These are phyloP conservation scores for Candoia aspera DNA, from an alignment of 2,113 vertebrate species.

Conservation along the genomic window DNA sequence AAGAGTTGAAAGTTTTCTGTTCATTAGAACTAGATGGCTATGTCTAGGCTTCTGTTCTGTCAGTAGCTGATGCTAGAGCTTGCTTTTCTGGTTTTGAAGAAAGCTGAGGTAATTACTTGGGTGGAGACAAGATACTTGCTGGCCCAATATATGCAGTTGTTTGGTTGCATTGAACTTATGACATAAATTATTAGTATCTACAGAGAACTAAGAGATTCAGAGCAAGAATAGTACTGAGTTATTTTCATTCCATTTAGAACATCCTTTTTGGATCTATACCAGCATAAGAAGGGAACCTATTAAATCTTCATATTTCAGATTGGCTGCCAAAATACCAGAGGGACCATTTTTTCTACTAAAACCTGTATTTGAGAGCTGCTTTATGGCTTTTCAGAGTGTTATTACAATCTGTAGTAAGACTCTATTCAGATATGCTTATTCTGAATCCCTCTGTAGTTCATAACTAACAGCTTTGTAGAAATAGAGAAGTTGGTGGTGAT, in stretches of 20 bases:
- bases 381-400: not conserved
- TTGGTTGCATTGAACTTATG: conserved; percentile 25
- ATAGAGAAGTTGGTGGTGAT: not conserved
- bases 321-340: not conserved
- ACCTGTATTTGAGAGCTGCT: not conserved
- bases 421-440: not conserved
- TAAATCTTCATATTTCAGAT: conserved; percentile 8
- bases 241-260: conserved; percentile 1
- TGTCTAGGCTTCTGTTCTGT: not conserved
- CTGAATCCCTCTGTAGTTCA: not conserved
- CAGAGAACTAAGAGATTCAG: not conserved
- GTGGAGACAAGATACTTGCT: conserved; percentile 23
- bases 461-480: not conserved
- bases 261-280: not conserved
- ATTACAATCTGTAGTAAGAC: not conserved
- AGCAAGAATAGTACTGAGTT: not conserved
- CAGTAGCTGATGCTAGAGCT: not conserved
- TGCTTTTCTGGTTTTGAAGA: conserved; percentile 38
- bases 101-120: conserved; percentile 26
- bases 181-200: conserved; percentile 12
- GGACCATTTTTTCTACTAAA: not conserved
- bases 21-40: not conserved
- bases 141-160: conserved; percentile 5
- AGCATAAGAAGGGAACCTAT: not conserved
- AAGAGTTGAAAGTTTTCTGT: not conserved